These are phyloP conservation scores for Grallaria varia DNA, from an alignment of 2,113 vertebrate genomes.

Conservation along the genomic window DNA sequence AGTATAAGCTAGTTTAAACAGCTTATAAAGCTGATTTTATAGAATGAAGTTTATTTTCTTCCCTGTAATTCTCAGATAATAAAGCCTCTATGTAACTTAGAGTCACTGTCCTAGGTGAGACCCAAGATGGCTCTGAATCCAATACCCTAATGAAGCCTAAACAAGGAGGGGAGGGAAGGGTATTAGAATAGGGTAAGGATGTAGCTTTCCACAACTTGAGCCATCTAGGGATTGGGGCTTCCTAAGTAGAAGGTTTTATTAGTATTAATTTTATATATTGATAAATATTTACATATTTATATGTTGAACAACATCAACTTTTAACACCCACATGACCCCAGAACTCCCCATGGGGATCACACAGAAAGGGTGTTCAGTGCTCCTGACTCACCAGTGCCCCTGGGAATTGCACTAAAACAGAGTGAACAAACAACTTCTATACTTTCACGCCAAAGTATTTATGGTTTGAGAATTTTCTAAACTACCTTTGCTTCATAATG, in stretches of 20 bases:
- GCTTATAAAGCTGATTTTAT: neutral
- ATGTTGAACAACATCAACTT: neutral
- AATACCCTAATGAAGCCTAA: neutral
- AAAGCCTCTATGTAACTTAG: neutral
- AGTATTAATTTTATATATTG: neutral
- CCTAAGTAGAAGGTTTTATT: neutral
- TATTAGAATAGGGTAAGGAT: neutral
- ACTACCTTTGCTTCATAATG: neutral
- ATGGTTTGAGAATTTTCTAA: neutral
- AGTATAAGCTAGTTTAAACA: neutral
- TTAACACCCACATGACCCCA: neutral
- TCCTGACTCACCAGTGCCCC: neutral
- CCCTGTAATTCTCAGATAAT: neutral
- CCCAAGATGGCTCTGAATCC: neutral
- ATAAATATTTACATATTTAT: too few species aligned
- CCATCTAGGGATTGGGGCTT: neutral
- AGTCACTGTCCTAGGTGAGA: neutral
- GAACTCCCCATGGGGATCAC: fast-evolving
- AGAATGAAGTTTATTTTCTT: neutral
- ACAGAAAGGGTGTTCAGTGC: neutral
- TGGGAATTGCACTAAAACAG: neutral
- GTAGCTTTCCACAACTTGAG: neutral
- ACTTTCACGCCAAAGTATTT: neutral
- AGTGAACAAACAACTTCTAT: neutral
- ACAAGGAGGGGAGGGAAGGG: neutral